Evolutionary conservation across 2,888 invertebrate genomes (phyloP), one percentile per base, ranked within the genome.

Genomic region (Caenorhabditis japonica): DNA sequence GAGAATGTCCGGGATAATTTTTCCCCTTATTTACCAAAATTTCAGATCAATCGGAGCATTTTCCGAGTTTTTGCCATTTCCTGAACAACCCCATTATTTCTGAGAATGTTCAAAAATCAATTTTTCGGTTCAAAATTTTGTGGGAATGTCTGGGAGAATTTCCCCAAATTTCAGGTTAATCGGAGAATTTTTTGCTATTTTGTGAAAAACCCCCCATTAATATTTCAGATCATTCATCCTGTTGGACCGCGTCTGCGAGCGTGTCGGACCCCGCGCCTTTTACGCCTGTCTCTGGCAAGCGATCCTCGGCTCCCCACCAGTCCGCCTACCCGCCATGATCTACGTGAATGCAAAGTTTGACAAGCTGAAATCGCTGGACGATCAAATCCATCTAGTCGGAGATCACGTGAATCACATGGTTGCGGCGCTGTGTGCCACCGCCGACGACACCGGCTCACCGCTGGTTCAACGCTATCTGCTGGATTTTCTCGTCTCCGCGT

Each of bases 251-350:
- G 79, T 87, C 15, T 78, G 81, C 55, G 81, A 83, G 3, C 75
- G 92, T 36, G 93, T 94, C 12, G 93, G 92, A 55, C 91, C 92
- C 0, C 91, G 91, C 62, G 92, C 92, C 88, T 95, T 94, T 89
- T 94, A 93, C 89, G 92, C 93, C 1, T 93, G 93, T 87, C 90
- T 95, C 43, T 95, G 95, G 95, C 93, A 93, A 46, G 77, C 78
- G 93, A 91, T 94, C 53, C 91, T 92, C 36, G 92, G 92, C 46
- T 93, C 93, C 88, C 92, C 93, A 25, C 91, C 92, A 4, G 92
- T 94, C 33, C 91, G 94, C 55, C 90, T 94, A 77, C 93, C 94
- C 3, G 94, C 94, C 13, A 92, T 94, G 81, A 92, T 92, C 46
- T 95, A 92, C 87, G 91, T 94, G 51, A 89, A 93, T 76, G 90